Evolutionary conservation across 2,113 vertebrate genomes (phyloP), one percentile per base, ranked within the genome.

Genomic region (Tangachromis dhanisi): DNA sequence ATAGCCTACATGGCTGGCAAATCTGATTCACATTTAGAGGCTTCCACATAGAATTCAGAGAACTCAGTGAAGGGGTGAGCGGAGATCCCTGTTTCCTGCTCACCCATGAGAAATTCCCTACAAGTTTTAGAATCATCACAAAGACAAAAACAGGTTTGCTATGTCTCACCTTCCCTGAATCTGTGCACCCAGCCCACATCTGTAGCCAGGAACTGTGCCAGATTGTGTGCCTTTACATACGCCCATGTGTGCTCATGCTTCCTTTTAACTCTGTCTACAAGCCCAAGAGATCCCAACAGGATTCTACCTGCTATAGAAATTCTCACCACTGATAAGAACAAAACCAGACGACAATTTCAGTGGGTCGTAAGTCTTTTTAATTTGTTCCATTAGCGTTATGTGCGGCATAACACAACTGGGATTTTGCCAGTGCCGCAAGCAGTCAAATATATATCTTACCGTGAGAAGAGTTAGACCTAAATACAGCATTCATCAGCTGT

Each of bases 151-250:
- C 86, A 92, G 87, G 66, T 71, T 26, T 88, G 90, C 85, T 94
- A 91, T 95, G 94, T 95, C 94, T 94, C 94, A 94, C 94, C 93
- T 95, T 91, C 40, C 8, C 76, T 84, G 81, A 87, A 87, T 93
- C 83, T 90, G 83, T 79, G 57, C 83, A 63, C 86, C 82, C 51
- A 31, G 42, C 84, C 83, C 45, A 47, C 14, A 54, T 85, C 81
- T 80, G 87, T 92, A 86, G 82, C 83, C 91, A 83, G 81, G 86
- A 87, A 66, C 83, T 71, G 61, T 87, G 85, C 84, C 93, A 90
- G 82, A 71, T 73, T 81, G 79, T 89, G 57, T 90, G 86, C 51
- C 61, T 93, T 91, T 86, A 90, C 86, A 83, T 90, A 71, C 6
- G 51, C 55, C 71, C 19, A 53, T 84, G 59, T 87, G 63, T 38